A percentile compares a stretch with the other conserved stretches of the same genome.
phyloP scores from a whole-genome alignment of 2,113 vertebrate species.

The Brachionichthys hirsutus region DNA sequence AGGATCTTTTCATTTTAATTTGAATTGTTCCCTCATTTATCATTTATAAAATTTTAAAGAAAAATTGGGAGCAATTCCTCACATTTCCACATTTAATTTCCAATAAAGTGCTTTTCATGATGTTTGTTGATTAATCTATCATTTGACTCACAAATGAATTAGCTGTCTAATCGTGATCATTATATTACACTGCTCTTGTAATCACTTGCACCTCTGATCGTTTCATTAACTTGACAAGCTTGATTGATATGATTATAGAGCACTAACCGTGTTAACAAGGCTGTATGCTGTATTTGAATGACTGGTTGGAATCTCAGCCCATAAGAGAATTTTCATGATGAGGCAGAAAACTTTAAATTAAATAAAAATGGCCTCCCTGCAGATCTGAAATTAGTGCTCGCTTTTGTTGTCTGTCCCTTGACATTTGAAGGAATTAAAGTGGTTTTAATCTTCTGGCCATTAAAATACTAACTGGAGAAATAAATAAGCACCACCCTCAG shows the following conservation, averaged over 20 bases:
- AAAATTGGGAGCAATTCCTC: neutral
- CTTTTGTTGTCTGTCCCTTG: slow-evolving; percentile 16
- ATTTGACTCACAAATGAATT: neutral
- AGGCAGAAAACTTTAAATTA: slow-evolving; percentile 7
- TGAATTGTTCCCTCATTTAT: slow-evolving; percentile 5
- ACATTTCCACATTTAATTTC: neutral
- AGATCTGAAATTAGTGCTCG: slow-evolving; percentile 12
- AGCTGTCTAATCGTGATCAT: neutral
- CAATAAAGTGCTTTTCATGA: neutral
- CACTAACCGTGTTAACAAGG: neutral
- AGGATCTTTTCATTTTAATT: neutral
- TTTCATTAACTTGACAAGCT: too few relatives aligned
- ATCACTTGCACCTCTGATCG: neutral
- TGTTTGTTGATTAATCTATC: slow-evolving; percentile 4
- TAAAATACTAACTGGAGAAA: slow-evolving; percentile 15
- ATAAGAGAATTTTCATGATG: neutral
- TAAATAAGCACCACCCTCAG: slow-evolving; percentile 20
- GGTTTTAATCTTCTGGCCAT: slow-evolving; percentile 18
- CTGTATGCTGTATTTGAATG: neutral
- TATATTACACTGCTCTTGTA: neutral
- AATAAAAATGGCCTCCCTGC: slow-evolving; percentile 13
- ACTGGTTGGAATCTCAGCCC: neutral
- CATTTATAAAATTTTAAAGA: neutral
- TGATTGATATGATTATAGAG: neutral
- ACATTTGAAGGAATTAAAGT: slow-evolving; percentile 24